These are phyloP conservation scores for Clunio marinus DNA, from an alignment of 2,888 invertebrate species.

Conservation along the genomic window DNA sequence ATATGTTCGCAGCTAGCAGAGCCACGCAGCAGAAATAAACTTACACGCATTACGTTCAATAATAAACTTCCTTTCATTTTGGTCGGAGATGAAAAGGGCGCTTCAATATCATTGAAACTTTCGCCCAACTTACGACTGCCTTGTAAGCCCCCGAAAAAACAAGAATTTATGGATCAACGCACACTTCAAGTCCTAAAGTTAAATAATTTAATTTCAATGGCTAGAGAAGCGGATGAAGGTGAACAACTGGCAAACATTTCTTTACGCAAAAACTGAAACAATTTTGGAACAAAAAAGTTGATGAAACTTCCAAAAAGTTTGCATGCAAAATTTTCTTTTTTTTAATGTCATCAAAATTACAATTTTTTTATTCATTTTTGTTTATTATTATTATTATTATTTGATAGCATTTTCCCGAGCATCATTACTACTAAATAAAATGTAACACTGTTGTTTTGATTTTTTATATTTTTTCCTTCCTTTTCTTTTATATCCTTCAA, in stretches of 20 bases:
- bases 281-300: too few species aligned
- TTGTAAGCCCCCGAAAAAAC: conserved; percentile 80
- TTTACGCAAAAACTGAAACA: too few species aligned
- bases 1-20: conserved; percentile 85
- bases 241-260: too few species aligned
- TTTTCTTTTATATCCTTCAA: conserved; percentile 4
- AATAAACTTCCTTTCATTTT: conserved; percentile 70
- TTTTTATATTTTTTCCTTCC: background rate
- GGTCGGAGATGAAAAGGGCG: conserved; percentile 89
- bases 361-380: conserved; percentile 12
- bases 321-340: too few species aligned
- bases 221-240: background rate
- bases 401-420: background rate
- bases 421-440: background rate
- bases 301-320: too few species aligned
- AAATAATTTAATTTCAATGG: conserved; percentile 55
- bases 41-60: conserved; percentile 79
- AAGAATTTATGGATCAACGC: conserved; percentile 62
- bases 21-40: conserved; percentile 74
- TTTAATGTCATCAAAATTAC: conserved; percentile 15
- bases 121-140: conserved; percentile 87
- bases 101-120: conserved; percentile 76
- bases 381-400: too few species aligned
- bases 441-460: background rate
- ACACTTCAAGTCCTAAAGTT: conserved; percentile 69